phyloP scores from a whole-genome alignment of 2,797 vertebrate species.

The Sebastes matsubarae region DNA sequence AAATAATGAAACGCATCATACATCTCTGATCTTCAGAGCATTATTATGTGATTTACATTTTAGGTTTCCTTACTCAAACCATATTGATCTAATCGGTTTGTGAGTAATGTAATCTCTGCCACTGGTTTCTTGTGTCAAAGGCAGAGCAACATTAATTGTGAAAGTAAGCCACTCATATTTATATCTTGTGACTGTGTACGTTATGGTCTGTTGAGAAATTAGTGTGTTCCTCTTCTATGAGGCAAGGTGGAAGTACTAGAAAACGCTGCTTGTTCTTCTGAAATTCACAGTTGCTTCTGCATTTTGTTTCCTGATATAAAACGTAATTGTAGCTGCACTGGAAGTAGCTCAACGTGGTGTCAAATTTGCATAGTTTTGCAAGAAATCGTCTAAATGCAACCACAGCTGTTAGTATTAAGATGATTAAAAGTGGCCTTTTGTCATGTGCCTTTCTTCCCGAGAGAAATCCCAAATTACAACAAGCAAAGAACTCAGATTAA shows the following conservation, averaged over 20 bases:
- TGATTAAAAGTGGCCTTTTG: not conserved
- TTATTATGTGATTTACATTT: not conserved
- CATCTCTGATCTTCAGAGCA: not conserved
- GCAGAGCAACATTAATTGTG: not conserved
- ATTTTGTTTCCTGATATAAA: not conserved
- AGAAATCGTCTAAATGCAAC: not conserved
- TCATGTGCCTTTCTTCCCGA: not conserved
- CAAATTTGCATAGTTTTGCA: too few species aligned
- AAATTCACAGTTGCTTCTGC: not conserved
- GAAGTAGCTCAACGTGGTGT: not conserved
- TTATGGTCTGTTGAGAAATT: not conserved
- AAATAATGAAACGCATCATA: not conserved
- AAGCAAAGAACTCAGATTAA: not conserved
- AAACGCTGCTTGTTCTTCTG: not conserved
- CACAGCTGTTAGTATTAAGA: not conserved
- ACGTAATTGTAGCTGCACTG: not conserved
- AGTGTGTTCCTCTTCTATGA: slow-evolving; percentile 10
- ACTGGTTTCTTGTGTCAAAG: not conserved
- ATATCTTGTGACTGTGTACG: not conserved
- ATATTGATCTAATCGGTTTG: not conserved
- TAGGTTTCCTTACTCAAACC: not conserved
- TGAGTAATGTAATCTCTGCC: not conserved
- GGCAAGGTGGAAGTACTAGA: not conserved
- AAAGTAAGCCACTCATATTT: not conserved
- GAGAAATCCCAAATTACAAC: not conserved